Evolutionary conservation across 2,797 vertebrate species (phyloP).

Genomic region (Mus caroli): DNA sequence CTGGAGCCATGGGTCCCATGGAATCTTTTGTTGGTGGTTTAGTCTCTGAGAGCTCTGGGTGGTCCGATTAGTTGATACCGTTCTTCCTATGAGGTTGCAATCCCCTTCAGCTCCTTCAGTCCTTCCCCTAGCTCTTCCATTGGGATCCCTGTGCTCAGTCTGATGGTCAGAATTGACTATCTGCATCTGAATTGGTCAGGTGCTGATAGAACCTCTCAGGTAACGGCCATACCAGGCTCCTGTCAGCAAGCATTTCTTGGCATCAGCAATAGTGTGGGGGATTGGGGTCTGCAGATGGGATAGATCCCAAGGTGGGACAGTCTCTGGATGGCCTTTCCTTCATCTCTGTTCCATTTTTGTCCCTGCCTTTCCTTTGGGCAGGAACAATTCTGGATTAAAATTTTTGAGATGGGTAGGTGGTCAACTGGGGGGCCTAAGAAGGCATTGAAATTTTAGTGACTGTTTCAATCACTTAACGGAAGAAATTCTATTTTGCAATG

Average conservation of each 20-base stretch:
- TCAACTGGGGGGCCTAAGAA: neutral
- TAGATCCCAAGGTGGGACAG: neutral
- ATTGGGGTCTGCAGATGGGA: neutral
- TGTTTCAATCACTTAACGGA: conserved; percentile 35
- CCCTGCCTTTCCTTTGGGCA: neutral
- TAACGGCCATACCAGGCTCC: neutral
- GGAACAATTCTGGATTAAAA: neutral
- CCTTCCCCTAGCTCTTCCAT: neutral
- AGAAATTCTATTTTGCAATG: conserved; percentile 36
- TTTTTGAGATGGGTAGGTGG: neutral
- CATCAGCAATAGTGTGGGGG: neutral
- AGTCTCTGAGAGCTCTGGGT: neutral
- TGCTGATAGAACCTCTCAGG: neutral
- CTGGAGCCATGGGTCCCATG: neutral
- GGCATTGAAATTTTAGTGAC: conserved; percentile 35
- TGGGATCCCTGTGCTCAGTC: neutral
- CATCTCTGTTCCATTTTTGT: neutral
- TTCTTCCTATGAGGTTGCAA: neutral
- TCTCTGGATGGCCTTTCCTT: neutral
- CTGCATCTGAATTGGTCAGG: neutral
- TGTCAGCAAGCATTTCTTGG: neutral
- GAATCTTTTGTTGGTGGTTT: neutral
- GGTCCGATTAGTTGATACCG: neutral
- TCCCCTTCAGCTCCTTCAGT: neutral
- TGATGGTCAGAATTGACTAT: accelerated